Percentiles rank a stretch among this genome's conserved stretches.
Conservation (phyloP, 2,888 invertebrate genomes). For the Tetragonula carbonaria region DNA sequence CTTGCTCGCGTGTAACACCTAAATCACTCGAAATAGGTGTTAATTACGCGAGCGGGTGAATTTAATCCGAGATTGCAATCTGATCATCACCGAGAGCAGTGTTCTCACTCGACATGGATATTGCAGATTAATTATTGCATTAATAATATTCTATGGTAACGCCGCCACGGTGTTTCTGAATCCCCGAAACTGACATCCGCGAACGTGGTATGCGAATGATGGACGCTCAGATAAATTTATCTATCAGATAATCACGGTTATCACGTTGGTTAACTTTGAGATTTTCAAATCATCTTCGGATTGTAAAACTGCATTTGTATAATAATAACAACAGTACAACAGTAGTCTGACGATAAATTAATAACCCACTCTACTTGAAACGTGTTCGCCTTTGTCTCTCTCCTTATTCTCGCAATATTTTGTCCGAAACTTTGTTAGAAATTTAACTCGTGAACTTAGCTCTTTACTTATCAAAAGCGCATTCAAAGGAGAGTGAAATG, state of each 20-base stretch:
- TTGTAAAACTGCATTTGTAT: not conserved
- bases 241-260: not conserved
- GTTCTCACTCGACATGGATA: conserved; percentile 8
- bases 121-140: conserved; percentile 31
- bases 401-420: no score
- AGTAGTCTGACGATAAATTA: no score
- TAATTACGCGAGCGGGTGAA: conserved; percentile 43
- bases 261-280: not conserved
- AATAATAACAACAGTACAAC: no score
- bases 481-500: no score
- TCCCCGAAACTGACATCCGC: not conserved
- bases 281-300: not conserved
- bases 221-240: not conserved
- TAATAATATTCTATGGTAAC: conserved; percentile 4
- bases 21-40: conserved; percentile 43
- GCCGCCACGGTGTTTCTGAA: not conserved
- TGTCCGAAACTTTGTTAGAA: not conserved
- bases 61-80: conserved; percentile 39
- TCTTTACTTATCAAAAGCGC: no score
- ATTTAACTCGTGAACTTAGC: not conserved
- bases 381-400: no score
- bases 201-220: not conserved
- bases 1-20: not conserved
- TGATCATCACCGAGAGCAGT: conserved; percentile 5
- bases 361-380: no score